Conservation (phyloP, 2,888 invertebrate genomes). For the Nymphalis c-album region DNA sequence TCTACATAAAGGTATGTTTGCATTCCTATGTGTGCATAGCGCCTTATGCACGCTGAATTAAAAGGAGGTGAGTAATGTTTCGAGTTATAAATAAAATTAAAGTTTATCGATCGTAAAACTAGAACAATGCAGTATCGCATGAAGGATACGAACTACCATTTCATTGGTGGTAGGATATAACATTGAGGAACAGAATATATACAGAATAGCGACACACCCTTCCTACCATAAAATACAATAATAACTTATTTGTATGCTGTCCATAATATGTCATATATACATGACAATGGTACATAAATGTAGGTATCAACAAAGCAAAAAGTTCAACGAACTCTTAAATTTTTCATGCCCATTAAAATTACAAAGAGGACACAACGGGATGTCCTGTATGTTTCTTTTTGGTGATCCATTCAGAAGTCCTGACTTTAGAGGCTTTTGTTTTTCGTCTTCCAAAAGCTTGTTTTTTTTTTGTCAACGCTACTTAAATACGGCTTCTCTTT, state of each 20-base stretch:
- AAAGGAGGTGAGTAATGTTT: slow-evolving; percentile 5
- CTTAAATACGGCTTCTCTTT: slow-evolving; percentile 52
- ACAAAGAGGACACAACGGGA: slow-evolving; percentile 41
- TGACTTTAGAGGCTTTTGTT: slow-evolving; percentile 36
- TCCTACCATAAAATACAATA: not conserved
- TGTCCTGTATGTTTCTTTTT: slow-evolving; percentile 43
- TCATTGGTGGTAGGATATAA: too few relatives aligned
- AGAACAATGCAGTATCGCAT: not conserved
- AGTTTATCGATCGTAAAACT: not conserved
- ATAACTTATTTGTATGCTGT: too few relatives aligned
- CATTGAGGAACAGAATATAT: not conserved
- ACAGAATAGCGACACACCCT: too few relatives aligned
- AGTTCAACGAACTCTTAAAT: slow-evolving; percentile 15
- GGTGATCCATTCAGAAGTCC: slow-evolving; percentile 48
- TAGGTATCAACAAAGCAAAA: slow-evolving; percentile 12
- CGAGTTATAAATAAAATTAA: slow-evolving; percentile 6
- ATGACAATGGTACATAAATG: not conserved
- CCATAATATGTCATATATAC: too few relatives aligned
- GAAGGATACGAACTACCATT: not conserved
- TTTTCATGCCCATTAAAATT: slow-evolving; percentile 31
- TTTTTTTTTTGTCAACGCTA: slow-evolving; percentile 45
- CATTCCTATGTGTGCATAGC: slow-evolving; percentile 2
- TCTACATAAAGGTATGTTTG: not conserved
- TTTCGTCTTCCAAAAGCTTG: slow-evolving; percentile 34
- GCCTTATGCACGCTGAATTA: slow-evolving; percentile 9